phyloP scores from a whole-genome alignment of 2,797 vertebrate genomes.

The Lateolabrax maculatus region DNA sequence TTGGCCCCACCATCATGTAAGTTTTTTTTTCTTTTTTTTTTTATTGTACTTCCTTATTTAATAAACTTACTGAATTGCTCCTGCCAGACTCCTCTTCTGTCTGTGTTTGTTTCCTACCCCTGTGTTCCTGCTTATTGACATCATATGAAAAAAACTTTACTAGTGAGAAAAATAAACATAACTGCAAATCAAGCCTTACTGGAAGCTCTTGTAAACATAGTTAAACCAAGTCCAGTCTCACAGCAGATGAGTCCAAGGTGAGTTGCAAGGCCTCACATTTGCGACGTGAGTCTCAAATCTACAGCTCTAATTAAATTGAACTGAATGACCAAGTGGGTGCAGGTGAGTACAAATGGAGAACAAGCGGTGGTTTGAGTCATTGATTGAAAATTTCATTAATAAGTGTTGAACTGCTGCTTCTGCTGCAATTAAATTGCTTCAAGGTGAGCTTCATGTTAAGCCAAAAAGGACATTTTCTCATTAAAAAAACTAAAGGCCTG shows the following conservation, averaged over 20 bases:
- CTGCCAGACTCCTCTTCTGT: too few species aligned
- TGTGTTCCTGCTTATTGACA: too few species aligned
- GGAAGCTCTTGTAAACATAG: neutral
- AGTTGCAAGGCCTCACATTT: neutral
- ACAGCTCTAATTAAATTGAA: neutral
- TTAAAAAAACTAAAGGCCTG: slow-evolving; percentile 13
- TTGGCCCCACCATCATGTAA: too few species aligned
- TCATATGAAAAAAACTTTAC: too few species aligned
- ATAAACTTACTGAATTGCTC: too few species aligned
- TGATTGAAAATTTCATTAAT: slow-evolving; percentile 11
- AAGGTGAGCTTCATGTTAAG: slow-evolving; percentile 20
- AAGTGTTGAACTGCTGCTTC: neutral
- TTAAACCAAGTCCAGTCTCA: neutral
- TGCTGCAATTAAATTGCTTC: slow-evolving; percentile 19
- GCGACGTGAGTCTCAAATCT: neutral
- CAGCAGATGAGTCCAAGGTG: neutral
- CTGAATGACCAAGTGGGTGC: too few species aligned
- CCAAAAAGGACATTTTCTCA: slow-evolving; percentile 18
- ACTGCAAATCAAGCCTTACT: neutral
- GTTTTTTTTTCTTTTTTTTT: too few species aligned
- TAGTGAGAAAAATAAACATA: neutral
- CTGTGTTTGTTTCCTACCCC: too few species aligned
- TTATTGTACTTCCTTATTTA: too few species aligned
- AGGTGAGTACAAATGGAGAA: slow-evolving; percentile 5
- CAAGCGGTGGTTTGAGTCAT: neutral